Base-by-base conservation (phyloP, 2,888 invertebrate species). In the Hirtodrosophila alboralis region DNA sequence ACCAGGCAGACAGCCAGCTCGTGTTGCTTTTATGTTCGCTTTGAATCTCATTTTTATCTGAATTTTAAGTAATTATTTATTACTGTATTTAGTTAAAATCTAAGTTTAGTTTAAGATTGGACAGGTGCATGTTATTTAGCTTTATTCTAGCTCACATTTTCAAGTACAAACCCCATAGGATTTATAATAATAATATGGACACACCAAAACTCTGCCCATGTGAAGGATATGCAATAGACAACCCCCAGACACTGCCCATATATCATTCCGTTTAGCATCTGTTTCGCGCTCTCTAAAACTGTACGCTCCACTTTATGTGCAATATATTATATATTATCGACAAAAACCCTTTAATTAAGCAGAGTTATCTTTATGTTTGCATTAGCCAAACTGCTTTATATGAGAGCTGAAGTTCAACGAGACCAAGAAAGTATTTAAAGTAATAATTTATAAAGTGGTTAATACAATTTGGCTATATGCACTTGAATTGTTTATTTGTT, bases 161-260 rank as follows among this genome's bases (percentile, higher is more conserved):
- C 18, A 44, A 73, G 70, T 71, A 71, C 70, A 71, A 69, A 71
- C 14, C 44, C 37, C 47, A 58, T 52, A 52, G 57, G n/a, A n/a
- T n/a, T n/a, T 38, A 52, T 65, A 65, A 21, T 59, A 31, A 54
- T 12, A 37, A 18, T 30, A 37, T 26, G 12, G 27, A 14, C 26
- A 28, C 36, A 43, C 33, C 67, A 49, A 43, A 43, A 16, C 31
- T n/a, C n/a, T 13, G 36, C 30, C 34, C 23, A 31, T 53, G 12
- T 36, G 21, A 38, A 37, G 21, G 21, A 38, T 38, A 34, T 33
- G 34, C 33, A 49, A 44, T 36, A 44, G 38, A 33, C 37, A 38
- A 36, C 38, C 48, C 16, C n/a, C n/a, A n/a, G n/a, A n/a, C 10
- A 66, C 51, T 60, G 61, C 67, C 73, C 31, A 26, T 14, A n/a